Percentiles rank a stretch among this genome's conserved stretches.
These are phyloP conservation scores for Mylabris phalerata DNA, from an alignment of 1,140 invertebrate species.

Conservation along the genomic window DNA sequence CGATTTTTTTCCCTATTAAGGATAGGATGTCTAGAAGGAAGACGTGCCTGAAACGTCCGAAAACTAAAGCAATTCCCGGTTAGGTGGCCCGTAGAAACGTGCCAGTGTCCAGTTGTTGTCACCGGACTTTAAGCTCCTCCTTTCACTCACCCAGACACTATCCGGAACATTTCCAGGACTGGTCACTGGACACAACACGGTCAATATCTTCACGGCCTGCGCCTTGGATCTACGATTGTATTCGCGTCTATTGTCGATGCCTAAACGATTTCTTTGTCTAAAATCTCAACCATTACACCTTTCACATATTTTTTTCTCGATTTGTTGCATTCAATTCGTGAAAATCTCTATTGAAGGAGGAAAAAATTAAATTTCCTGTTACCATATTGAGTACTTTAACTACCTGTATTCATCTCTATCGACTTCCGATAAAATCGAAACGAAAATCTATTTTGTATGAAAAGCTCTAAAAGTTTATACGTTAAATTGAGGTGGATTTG, in stretches of 20 bases:
- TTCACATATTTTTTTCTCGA: no score
- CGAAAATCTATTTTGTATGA: no score
- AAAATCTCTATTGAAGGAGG: no score
- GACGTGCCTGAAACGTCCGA: slow-evolving; percentile 5
- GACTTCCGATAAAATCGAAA: no score
- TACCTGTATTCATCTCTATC: no score
- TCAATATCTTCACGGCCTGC: slow-evolving; percentile 34
- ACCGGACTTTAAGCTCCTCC: slow-evolving; percentile 15
- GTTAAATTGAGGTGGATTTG: neutral
- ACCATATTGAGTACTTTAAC: no score
- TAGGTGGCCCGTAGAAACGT: slow-evolving; percentile 21
- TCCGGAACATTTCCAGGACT: slow-evolving; percentile 20
- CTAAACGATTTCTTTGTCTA: slow-evolving; percentile 3
- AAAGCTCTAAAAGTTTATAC: no score
- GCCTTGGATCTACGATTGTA: slow-evolving; percentile 25
- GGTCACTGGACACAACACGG: slow-evolving; percentile 29
- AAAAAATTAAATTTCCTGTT: no score
- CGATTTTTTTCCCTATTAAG: neutral
- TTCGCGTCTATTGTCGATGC: neutral
- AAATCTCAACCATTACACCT: no score
- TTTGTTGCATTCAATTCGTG: no score
- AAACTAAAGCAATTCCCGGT: slow-evolving; percentile 19
- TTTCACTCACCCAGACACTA: slow-evolving; percentile 9
- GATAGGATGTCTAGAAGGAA: neutral
- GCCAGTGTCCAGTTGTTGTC: slow-evolving; percentile 32